These are phyloP conservation scores for Tapirus terrestris DNA, from an alignment of 2,113 vertebrate species.

Conservation along the genomic window DNA sequence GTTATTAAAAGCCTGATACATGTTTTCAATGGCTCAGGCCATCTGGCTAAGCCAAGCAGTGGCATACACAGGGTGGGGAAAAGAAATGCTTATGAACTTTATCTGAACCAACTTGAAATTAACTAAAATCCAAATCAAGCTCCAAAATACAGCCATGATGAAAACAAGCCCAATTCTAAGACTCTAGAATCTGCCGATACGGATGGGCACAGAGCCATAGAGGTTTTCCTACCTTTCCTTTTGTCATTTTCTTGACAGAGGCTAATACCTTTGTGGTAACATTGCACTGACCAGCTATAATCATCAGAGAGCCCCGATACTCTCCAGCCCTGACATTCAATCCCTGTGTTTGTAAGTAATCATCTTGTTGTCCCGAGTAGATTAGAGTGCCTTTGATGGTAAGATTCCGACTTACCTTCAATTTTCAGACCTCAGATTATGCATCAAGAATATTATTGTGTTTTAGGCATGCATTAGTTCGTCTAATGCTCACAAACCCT, in stretches of 20 bases:
- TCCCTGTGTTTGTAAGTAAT: neutral
- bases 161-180: neutral
- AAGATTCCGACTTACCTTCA: neutral
- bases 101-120: neutral
- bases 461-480: constrained; percentile 33
- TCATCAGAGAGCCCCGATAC: neutral
- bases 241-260: neutral
- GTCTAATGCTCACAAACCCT: constrained; percentile 30
- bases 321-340: neutral
- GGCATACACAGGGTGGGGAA: neutral
- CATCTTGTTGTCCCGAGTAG: neutral
- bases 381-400: neutral
- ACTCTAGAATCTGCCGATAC: neutral
- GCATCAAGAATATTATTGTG: neutral
- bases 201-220: neutral
- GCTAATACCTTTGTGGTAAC: neutral
- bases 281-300: neutral
- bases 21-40: neutral
- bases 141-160: neutral
- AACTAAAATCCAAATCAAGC: neutral
- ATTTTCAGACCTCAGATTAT: constrained; percentile 13
- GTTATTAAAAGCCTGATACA: neutral
- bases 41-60: neutral
- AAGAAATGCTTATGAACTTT: neutral
- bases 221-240: neutral